These are phyloP conservation scores for Netelia fuscicornis DNA, from an alignment of 2,888 invertebrate genomes.

Conservation along the genomic window DNA sequence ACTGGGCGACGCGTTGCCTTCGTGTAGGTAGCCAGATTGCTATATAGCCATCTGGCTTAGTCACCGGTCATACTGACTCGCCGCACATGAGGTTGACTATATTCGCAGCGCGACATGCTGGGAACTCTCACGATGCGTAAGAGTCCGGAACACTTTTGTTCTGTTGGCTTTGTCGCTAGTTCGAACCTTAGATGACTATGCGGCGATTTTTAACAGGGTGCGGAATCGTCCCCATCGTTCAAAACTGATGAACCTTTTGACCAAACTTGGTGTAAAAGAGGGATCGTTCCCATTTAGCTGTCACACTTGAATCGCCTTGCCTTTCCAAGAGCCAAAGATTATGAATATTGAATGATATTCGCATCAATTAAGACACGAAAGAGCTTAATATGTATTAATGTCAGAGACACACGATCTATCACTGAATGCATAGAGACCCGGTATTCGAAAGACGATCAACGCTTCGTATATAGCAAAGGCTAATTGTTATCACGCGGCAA, in stretches of 20 bases:
- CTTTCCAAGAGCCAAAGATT: too few relatives aligned
- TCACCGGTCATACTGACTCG: slow-evolving; percentile 78
- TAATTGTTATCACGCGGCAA: slow-evolving; percentile 48
- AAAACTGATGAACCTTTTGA: not conserved
- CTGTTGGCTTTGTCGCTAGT: slow-evolving; percentile 51
- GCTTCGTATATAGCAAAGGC: not conserved
- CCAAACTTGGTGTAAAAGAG: too few relatives aligned
- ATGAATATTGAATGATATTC: too few relatives aligned
- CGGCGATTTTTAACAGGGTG: slow-evolving; percentile 19
- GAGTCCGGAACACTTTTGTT: slow-evolving; percentile 65
- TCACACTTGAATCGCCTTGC: too few relatives aligned
- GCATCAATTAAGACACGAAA: too few relatives aligned
- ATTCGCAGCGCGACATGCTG: slow-evolving; percentile 50
- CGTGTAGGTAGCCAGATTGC: too few relatives aligned
- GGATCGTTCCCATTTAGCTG: too few relatives aligned
- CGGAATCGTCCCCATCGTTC: slow-evolving; percentile 1
- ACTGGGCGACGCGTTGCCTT: too few relatives aligned
- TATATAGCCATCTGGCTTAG: slow-evolving; percentile 76
- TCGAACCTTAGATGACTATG: slow-evolving; percentile 22
- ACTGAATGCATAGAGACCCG: not conserved
- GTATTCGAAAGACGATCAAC: slow-evolving; percentile 6
- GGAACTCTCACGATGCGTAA: slow-evolving; percentile 66
- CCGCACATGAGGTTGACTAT: slow-evolving; percentile 51
- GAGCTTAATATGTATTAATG: not conserved
- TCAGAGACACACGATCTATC: not conserved